A percentile compares a stretch with the other conserved stretches of the same genome.
These are phyloP conservation scores for Istiophorus platypterus DNA, from an alignment of 2,113 vertebrate genomes.

Conservation along the genomic window DNA sequence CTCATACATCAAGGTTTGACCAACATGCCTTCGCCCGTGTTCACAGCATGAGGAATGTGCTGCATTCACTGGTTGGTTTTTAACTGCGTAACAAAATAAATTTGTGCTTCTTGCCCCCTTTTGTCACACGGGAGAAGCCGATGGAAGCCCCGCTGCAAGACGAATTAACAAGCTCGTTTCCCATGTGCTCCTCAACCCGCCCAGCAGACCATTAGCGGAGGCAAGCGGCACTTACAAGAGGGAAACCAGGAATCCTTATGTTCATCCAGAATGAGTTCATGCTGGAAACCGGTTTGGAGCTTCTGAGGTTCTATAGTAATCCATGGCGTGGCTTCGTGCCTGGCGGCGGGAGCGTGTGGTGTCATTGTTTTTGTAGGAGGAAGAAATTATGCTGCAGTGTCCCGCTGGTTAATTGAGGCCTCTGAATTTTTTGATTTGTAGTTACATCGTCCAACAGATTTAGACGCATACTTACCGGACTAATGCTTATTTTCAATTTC, in stretches of 20 bases:
- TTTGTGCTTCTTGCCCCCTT: slow-evolving; percentile 54
- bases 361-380: slow-evolving; percentile 43
- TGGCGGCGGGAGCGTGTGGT: slow-evolving; percentile 36
- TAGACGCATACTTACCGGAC: neutral
- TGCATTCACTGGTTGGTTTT: slow-evolving; percentile 30
- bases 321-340: slow-evolving; percentile 40
- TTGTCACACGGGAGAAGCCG: slow-evolving; percentile 49
- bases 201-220: slow-evolving; percentile 29
- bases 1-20: neutral
- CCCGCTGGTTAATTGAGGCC: slow-evolving; percentile 32
- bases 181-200: slow-evolving; percentile 62
- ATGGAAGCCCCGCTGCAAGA: slow-evolving; percentile 49
- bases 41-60: slow-evolving; percentile 42
- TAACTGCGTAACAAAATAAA: slow-evolving; percentile 49
- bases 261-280: slow-evolving; percentile 50
- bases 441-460: slow-evolving; percentile 32
- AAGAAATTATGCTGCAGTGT: neutral
- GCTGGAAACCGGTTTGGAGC: slow-evolving; percentile 40
- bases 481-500: slow-evolving; percentile 18
- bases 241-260: slow-evolving; percentile 49
- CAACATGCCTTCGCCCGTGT: neutral
- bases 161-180: slow-evolving; percentile 71
- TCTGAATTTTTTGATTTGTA: slow-evolving; percentile 21
- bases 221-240: slow-evolving; percentile 39
- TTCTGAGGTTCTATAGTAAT: slow-evolving; percentile 16